Evolutionary conservation across 1,140 invertebrate genomes (phyloP), one percentile per base, ranked within the genome.

Genomic region (Drosophila aff.): DNA sequence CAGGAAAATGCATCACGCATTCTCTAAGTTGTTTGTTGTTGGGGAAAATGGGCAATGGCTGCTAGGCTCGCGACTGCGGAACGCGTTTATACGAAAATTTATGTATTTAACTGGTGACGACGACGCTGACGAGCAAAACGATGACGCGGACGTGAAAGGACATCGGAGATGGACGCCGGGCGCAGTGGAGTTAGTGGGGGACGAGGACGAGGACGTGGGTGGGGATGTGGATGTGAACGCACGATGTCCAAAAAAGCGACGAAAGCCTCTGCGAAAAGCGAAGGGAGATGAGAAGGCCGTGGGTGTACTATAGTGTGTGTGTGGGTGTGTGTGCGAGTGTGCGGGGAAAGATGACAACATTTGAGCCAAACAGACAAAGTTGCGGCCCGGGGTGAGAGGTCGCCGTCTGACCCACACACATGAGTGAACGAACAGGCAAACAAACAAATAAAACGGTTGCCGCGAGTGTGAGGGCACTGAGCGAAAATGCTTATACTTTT

Each of bases 71-170:
- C 65, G 83, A 67, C 81, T 87, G 63, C 81, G 74, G 83, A 89
- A 90, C 81, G 85, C 85, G 85, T 90, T 89, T 89, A 89, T 90
- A 90, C 84, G 84, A 89, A 85, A 89, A 89, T 89, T 89, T 90
- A 89, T 89, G 84, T 90, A 89, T 89, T 89, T 89, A 89, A 85
- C 84, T 81, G 84, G 86, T 90, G 84, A 89, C 78, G 83, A 87
- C 84, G 83, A 82, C 80, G 82, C 80, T 89, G 84, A 89, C 80
- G 84, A 83, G 77, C 79, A 67, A 87, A 87, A 87, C 83, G 84
- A 90, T 89, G 85, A 89, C 57, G 78, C 68, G 85, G 69, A 87
- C 67, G 58, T 71, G 75, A 64, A 71, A 68, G 64, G 57, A 76
- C 46, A 71, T 53, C 21, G 78, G 44, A 53, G 50, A 60, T 44